Conservation (phyloP, 1,140 invertebrate species). For the Coenobita brevimanus region DNA sequence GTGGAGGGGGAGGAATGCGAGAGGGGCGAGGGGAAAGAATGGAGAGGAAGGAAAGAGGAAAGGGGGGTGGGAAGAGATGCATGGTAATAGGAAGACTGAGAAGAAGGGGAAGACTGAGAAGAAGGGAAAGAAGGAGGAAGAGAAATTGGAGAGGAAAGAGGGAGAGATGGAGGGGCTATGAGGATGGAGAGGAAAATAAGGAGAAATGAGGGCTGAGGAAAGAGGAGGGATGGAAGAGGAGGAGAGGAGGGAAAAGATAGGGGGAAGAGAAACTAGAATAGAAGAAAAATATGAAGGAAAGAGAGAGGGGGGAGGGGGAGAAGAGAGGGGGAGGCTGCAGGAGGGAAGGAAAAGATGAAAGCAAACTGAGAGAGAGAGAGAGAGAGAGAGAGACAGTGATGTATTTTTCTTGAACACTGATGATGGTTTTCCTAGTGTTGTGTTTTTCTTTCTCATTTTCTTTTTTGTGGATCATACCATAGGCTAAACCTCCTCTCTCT, state of each 20-base stretch:
- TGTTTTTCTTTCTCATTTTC: no score
- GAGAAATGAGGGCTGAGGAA: background rate
- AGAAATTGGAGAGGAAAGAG: background rate
- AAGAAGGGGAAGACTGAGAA: background rate
- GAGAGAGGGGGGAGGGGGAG: background rate
- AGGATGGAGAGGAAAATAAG: background rate
- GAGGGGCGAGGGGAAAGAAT: background rate
- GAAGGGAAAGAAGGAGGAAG: background rate
- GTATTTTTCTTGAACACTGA: no score
- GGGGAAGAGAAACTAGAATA: background rate
- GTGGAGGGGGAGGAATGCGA: background rate
- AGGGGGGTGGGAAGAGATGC: background rate
- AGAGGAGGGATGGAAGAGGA: background rate
- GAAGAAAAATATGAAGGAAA: background rate
- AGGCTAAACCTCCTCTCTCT: no score
- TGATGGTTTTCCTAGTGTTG: no score
- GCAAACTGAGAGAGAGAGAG: constrained; percentile 27
- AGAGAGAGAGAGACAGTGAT: constrained; percentile 25
- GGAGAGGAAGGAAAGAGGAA: background rate
- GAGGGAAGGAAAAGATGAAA: background rate
- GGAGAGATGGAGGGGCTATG: background rate
- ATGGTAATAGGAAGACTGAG: background rate
- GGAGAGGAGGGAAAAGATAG: background rate
- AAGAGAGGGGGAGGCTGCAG: background rate
- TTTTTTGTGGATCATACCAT: no score